Evolutionary conservation across 2,888 invertebrate species (phyloP).

Genomic region (Drosophila aldrichi): DNA sequence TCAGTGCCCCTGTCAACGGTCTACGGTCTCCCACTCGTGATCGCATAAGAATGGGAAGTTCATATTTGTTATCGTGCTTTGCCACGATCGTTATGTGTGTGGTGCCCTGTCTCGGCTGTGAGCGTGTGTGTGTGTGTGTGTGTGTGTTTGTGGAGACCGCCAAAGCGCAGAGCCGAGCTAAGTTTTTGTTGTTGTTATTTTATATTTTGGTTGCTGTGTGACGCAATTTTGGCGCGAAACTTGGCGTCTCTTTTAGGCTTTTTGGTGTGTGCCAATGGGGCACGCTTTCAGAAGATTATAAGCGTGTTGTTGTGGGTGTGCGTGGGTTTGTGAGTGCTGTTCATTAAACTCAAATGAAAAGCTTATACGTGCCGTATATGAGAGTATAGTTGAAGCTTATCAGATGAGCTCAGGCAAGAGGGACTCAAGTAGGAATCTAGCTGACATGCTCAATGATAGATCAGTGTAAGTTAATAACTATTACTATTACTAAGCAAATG

Average conservation of each 20-base stretch:
- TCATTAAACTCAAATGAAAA: background rate
- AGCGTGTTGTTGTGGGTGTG: background rate
- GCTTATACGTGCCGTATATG: background rate
- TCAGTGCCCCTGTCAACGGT: slow-evolving; percentile 26
- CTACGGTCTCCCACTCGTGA: slow-evolving; percentile 63
- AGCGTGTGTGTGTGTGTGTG: slow-evolving; percentile 16
- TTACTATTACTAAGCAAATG: too few relatives aligned
- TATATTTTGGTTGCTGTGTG: slow-evolving; percentile 51
- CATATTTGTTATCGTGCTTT: slow-evolving; percentile 76
- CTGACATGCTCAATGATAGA: background rate
- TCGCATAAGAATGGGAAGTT: slow-evolving; percentile 59
- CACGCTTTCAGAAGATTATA: slow-evolving; percentile 42
- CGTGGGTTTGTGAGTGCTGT: background rate
- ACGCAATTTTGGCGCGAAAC: slow-evolving; percentile 80
- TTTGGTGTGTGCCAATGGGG: slow-evolving; percentile 63
- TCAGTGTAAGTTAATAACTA: background rate
- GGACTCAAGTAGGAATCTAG: background rate
- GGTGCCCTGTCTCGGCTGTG: slow-evolving; percentile 42
- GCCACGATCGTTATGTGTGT: slow-evolving; percentile 69
- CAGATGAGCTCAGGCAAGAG: background rate
- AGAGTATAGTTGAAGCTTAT: background rate
- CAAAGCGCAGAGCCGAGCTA: slow-evolving; percentile 52
- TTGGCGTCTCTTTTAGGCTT: slow-evolving; percentile 70
- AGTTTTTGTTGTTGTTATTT: slow-evolving; percentile 31
- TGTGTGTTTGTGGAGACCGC: slow-evolving; percentile 54